Base-by-base conservation (phyloP, 53 echinoderm and acorn worm species). In the Mesocentrotus franciscanus region DNA sequence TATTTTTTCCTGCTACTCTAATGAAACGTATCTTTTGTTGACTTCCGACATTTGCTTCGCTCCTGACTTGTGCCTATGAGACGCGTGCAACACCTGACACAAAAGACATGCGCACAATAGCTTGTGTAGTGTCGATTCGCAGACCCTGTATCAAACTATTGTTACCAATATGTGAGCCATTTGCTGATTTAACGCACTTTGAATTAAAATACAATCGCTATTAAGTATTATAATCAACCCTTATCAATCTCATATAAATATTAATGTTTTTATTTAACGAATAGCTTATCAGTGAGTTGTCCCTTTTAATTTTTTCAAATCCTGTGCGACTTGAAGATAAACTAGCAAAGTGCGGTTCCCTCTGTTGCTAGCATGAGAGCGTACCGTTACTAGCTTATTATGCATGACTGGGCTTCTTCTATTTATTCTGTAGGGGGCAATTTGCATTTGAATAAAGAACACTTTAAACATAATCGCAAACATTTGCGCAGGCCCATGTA, bases 311-410 rank as follows among this genome's bases (percentile, higher is more conserved):
- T 81, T 81, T 7, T 33, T 36, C 9, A 39, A 81, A 7, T 42
- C 22, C 11, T 42, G 36, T 17, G 18, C 36, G 81, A 36, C 81
- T 81, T 81, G 17, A 36, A 42, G 7, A 33, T 20, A 81, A 42
- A 36, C 81, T 81, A 81, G 81, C 22, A 81, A 9, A 81, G 81
- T 39, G 76, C 93, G 92, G 70, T 35, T 39, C 75, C 93, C 33
- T 60, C 78, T 93, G 93, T 93, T 93, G 74, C 75, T 61, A 93
- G 55, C 92, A 18, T 2, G 78, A 36, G 76, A 58, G 93, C 93
- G 93, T 93, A 93, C 56, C 78, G 93, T 93, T 93, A 76, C 93
- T 93, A 93, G 15, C 92, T 93, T 59, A 93, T 93, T 78, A 93
- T 93, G 93, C 93, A 93, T 93, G 75, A 57, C 56, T 59, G 93